Evolutionary conservation across 2,888 invertebrate species (phyloP).

Genomic region (Achlya flavicornis): DNA sequence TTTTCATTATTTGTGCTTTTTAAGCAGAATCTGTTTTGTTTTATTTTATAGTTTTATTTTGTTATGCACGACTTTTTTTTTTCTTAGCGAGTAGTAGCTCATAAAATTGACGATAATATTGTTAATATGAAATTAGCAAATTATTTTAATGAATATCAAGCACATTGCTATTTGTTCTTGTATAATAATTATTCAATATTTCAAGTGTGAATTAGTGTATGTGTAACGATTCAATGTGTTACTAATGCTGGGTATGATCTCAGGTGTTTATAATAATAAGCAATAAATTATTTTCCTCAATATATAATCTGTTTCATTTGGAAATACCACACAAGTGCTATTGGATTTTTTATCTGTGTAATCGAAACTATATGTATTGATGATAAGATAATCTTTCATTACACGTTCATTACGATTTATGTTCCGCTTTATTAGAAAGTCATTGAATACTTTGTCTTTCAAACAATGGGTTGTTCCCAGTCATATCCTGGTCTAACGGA

Average conservation of each 20-base stretch:
- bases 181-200: conserved; percentile 9
- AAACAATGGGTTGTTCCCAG: conserved; percentile 76
- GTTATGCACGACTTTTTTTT: conserved; percentile 50
- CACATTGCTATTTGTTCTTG: conserved; percentile 11
- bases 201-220: conserved; percentile 29
- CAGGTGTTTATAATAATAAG: conserved; percentile 55
- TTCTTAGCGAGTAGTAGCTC: conserved; percentile 47
- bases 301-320: conserved; percentile 24
- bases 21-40: conserved; percentile 40
- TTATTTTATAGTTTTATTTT: conserved; percentile 61
- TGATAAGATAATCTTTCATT: conserved; percentile 23
- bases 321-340: not conserved
- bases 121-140: conserved; percentile 25
- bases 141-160: conserved; percentile 11
- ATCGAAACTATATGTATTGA: conserved; percentile 19
- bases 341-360: conserved; percentile 10
- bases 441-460: conserved; percentile 1
- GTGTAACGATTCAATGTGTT: conserved; percentile 43
- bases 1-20: conserved; percentile 27
- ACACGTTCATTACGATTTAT: conserved; percentile 18
- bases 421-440: not conserved
- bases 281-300: conserved; percentile 71
- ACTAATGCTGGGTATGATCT: conserved; percentile 72
- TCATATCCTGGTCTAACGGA: conserved; percentile 79
- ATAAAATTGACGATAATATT: conserved; percentile 22